Base-by-base conservation (phyloP, 2,113 vertebrate species). In the Seriola aureovittata region DNA sequence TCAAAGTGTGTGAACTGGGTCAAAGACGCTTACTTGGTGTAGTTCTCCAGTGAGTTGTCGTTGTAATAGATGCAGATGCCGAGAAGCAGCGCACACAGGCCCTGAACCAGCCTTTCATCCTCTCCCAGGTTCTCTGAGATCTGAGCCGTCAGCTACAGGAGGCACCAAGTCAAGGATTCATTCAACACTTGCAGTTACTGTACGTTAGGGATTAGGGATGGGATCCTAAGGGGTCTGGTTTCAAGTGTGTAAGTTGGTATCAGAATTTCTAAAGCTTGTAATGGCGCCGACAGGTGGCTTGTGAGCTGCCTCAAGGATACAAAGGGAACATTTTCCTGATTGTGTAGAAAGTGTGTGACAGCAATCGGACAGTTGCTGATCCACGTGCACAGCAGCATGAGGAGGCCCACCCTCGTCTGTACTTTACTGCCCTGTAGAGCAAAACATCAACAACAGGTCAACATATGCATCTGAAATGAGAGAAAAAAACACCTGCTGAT, bases 11-110 rank as follows among this genome's bases (percentile, higher is more conserved):
- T 8, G 17, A 21, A 72, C 14, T 21, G 36, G 66, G 7, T 54
- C 21, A 75, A 54, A 19, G 48, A 32, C 11, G 44, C 96, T 81
- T 95, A 99, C 98, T 98, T 99, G 80, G 96, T 97, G 69, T 96
- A 97, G 89, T 97, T 99, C 91, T 99, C 98, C 48, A 99, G 95
- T 0, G 98, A 98, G 89, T 99, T 99, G 94, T 99, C 98, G 0
- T 99, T 99, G 93, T 99, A 98, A 91, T 97, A 99, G 93, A 99
- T 99, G 44, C 97, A 99, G 91, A 99, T 99, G 63, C 98, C 98
- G 66, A 99, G 95, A 42, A 99, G 80, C 55, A 99, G 95, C 0
- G 98, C 98, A 83, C 97, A 99, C 34, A 99, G 91, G 71, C 98
- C 98, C 94, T 99, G 98, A 25, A 99, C 97, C 16, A 99, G 94